Evolutionary conservation across 2,888 invertebrate genomes (phyloP).

Genomic region (Megaustenia siamemsis): DNA sequence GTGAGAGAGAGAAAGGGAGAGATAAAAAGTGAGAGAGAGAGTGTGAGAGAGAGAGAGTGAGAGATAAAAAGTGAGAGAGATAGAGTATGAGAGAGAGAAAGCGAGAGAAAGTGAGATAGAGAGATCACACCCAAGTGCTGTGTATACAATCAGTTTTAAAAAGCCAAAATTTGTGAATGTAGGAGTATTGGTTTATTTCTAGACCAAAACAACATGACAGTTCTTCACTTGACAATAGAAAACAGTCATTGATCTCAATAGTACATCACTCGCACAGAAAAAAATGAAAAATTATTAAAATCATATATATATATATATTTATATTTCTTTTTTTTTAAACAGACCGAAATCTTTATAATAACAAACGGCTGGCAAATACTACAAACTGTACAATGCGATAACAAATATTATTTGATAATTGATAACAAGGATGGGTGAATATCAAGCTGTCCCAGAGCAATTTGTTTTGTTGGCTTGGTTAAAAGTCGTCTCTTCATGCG

Average conservation of each 20-base stretch:
- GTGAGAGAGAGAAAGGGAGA: no score
- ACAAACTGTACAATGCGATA: conserved; percentile 24
- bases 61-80: no score
- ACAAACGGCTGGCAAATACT: conserved; percentile 12
- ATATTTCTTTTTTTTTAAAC: no score
- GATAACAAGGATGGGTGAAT: neutral
- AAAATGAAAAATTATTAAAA: conserved; percentile 17
- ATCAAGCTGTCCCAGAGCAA: conserved; percentile 7
- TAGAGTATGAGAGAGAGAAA: no score
- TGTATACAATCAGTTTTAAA: no score
- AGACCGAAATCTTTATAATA: neutral
- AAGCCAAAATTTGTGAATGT: neutral
- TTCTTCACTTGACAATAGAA: conserved; percentile 36
- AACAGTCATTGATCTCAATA: neutral
- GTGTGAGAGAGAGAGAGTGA: no score
- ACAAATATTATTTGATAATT: conserved; percentile 20
- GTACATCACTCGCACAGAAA: neutral
- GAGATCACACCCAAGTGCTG: no score
- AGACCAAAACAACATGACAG: conserved; percentile 36
- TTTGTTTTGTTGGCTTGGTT: no score
- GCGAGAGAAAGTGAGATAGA: no score
- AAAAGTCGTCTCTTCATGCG: no score
- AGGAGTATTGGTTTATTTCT: conserved; percentile 32
- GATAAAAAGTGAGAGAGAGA: no score
- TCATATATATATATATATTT: no score